Evolutionary conservation across 2,113 vertebrate genomes (phyloP), one percentile per base, ranked within the genome.

Genomic region (Ophiodon elongatus): DNA sequence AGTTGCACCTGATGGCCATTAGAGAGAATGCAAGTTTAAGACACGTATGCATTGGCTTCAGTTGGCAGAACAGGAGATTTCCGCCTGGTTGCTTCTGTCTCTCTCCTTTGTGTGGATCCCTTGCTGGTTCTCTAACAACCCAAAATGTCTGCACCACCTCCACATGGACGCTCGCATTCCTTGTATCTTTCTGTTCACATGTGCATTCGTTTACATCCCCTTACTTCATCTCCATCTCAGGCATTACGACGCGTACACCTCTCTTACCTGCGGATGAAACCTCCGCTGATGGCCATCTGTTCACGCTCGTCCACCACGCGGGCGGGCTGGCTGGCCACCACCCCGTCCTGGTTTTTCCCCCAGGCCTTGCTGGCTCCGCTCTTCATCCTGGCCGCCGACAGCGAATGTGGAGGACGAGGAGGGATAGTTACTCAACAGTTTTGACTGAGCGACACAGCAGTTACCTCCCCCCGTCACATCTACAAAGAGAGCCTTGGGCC

Each of bases 241-340:
- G 8, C 8, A 21, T 9, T 11, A 25, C 14, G 0, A 29, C 14
- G 21, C 11, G 3, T n/a, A 39, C 17, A 14, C 9, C 21, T 33
- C 21, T 68, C 77, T 96, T 87, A 99, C 98, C 97, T 98, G 96
- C 98, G 98, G 94, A 99, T 99, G 95, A 99, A 99, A 92, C 98
- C 98, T 87, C 98, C 98, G 52, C 98, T 99, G 96, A 99, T 99
- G 93, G 98, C 98, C 98, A 99, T 99, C 97, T 99, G 98, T 96
- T 99, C 98, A 39, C 98, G 97, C 88, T 99, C 98, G 56, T 99
- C 98, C 93, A 99, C 97, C 6, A 99, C 98, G 39, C 98, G 98
- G 89, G 98, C 98, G 11, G 98, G 98, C 95, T 99, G 98, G 95
- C 98, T 99, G 94, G 98, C 97, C 93, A 99, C 98, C 81, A 99